Evolutionary conservation across 2,797 vertebrate genomes (phyloP).

Genomic region (Gobionotothen gibberifrons): DNA sequence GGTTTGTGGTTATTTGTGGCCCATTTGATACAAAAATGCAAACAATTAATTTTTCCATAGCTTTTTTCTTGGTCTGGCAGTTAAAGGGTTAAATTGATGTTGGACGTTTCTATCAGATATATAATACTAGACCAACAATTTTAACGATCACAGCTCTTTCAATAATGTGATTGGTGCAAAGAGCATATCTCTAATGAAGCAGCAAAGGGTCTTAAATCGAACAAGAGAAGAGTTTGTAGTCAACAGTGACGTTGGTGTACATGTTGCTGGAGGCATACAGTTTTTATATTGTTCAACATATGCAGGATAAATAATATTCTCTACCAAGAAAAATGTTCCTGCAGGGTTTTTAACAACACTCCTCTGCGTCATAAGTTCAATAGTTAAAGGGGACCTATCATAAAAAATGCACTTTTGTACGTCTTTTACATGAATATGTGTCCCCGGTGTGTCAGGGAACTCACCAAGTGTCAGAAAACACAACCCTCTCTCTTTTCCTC

Average conservation of each 20-base stretch:
- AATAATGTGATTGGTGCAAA: not conserved
- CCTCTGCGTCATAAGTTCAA: not conserved
- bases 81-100: not conserved
- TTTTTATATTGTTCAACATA: conserved; percentile 6
- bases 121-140: not conserved
- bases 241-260: conserved; percentile 1
- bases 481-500: too few relatives aligned
- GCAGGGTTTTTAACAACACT: not conserved
- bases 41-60: too few relatives aligned
- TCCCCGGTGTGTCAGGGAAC: too few relatives aligned
- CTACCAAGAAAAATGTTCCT: not conserved
- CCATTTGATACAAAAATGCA: too few relatives aligned
- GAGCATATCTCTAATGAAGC: not conserved
- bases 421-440: too few relatives aligned
- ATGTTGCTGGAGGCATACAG: not conserved
- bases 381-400: too few relatives aligned
- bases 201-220: not conserved
- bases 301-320: conserved; percentile 7
- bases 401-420: too few relatives aligned
- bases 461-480: too few relatives aligned
- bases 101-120: not conserved
- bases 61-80: too few relatives aligned
- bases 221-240: not conserved
- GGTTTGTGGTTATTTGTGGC: too few relatives aligned
- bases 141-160: too few relatives aligned